Conservation (phyloP, 2,113 vertebrate species). For the Cisticola juncidis region DNA sequence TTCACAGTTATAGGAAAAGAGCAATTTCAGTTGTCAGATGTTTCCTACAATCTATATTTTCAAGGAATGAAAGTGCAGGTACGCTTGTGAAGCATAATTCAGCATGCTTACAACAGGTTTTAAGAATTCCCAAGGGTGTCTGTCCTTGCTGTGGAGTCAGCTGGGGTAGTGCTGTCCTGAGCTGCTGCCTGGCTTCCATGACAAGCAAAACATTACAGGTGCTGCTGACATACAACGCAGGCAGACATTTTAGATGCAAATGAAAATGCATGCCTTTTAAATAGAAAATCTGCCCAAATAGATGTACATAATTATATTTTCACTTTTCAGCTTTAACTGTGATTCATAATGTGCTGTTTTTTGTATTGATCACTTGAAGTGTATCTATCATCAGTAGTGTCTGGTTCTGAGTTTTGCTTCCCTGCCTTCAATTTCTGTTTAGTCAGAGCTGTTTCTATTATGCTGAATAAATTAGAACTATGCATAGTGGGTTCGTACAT, state of each 20-base stretch:
- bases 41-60: accelerated
- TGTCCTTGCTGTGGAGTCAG: not conserved
- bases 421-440: not conserved
- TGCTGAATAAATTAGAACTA: not conserved
- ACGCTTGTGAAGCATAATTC: not conserved
- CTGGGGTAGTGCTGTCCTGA: not conserved
- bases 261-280: not conserved
- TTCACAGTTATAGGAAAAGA: not conserved
- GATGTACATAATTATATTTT: accelerated
- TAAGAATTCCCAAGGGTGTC: not conserved
- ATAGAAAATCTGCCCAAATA: not conserved
- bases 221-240: not conserved
- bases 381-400: accelerated
- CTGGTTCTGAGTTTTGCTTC: not conserved
- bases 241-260: not conserved
- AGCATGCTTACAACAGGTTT: not conserved
- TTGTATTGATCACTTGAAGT: not conserved
- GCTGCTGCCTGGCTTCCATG: not conserved
- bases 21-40: not conserved
- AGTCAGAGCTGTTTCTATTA: not conserved
- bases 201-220: not conserved
- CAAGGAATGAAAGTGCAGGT: not conserved
- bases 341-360: not conserved
- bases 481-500: not conserved
- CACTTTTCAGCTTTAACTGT: not conserved